These are phyloP conservation scores for Rattus norvegicus DNA, from an alignment of 2,113 vertebrate species.

Conservation along the genomic window DNA sequence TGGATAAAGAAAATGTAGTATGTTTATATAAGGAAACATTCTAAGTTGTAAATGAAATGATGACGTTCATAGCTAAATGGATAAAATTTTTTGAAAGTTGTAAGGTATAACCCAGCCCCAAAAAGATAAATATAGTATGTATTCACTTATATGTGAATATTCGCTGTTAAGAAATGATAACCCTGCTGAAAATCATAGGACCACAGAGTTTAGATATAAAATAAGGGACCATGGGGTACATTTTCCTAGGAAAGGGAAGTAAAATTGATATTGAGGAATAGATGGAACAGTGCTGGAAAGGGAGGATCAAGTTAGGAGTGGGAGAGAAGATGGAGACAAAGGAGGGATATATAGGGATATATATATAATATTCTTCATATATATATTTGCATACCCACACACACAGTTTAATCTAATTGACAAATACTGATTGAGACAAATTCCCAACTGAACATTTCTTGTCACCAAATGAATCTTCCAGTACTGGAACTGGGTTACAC, in stretches of 20 bases:
- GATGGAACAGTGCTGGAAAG: neutral
- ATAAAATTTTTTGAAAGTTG: neutral
- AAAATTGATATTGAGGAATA: neutral
- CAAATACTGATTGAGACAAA: neutral
- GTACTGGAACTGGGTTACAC: neutral
- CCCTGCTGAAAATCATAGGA: neutral
- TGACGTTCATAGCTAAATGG: neutral
- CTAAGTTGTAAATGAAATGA: neutral
- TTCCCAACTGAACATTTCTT: neutral
- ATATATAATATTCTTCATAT: no score
- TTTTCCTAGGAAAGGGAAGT: neutral
- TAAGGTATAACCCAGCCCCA: neutral
- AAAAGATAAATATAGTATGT: neutral
- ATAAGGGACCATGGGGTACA: neutral
- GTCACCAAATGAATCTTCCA: neutral
- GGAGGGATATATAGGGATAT: no score
- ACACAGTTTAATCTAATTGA: neutral
- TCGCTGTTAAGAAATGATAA: neutral
- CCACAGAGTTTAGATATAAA: neutral
- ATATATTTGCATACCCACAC: no score
- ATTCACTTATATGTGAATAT: neutral
- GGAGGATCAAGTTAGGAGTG: neutral
- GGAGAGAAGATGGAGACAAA: neutral
- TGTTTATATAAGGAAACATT: neutral
- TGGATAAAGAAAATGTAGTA: neutral